Percentiles rank a stretch among this genome's conserved stretches.
Evolutionary conservation across 1,140 invertebrate species (phyloP).

Genomic region (Schmidtea mediterranea): DNA sequence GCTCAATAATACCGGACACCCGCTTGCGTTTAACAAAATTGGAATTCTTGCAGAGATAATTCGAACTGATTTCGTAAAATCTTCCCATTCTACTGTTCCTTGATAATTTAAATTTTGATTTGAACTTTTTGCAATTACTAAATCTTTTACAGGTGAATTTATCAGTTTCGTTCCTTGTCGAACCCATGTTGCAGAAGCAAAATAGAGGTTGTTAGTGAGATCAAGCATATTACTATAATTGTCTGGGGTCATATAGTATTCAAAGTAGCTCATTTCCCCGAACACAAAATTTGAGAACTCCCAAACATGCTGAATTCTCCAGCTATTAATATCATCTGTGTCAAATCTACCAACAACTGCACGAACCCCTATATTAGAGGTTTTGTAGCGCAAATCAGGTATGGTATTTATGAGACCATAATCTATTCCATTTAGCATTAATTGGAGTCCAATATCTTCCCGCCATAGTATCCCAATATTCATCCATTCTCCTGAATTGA

Average conservation of each 20-base stretch:
- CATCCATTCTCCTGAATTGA: not conserved
- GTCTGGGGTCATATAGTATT: not conserved
- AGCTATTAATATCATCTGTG: not conserved
- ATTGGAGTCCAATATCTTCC: not conserved
- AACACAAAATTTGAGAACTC: not conserved
- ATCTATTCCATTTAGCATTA: not conserved
- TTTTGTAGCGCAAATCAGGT: not conserved
- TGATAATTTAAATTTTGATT: too few species aligned
- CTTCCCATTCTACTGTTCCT: too few species aligned
- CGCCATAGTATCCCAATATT: not conserved
- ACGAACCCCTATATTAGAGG: not conserved
- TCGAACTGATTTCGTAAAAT: too few species aligned
- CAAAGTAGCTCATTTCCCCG: not conserved
- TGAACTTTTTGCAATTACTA: too few species aligned
- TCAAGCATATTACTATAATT: too few species aligned
- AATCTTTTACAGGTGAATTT: too few species aligned
- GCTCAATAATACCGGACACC: too few species aligned
- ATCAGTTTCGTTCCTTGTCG: too few species aligned
- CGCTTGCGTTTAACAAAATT: too few species aligned
- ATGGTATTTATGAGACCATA: not conserved
- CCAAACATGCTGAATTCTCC: not conserved
- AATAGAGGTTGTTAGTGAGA: too few species aligned
- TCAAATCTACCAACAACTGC: slow-evolving; percentile 1
- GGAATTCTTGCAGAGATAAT: too few species aligned
- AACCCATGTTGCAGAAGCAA: too few species aligned